Evolutionary conservation across 35 echinoderm and acorn worm species (phyloP), one percentile per base, ranked within the genome.

Genomic region (Ophioderma brevispina): DNA sequence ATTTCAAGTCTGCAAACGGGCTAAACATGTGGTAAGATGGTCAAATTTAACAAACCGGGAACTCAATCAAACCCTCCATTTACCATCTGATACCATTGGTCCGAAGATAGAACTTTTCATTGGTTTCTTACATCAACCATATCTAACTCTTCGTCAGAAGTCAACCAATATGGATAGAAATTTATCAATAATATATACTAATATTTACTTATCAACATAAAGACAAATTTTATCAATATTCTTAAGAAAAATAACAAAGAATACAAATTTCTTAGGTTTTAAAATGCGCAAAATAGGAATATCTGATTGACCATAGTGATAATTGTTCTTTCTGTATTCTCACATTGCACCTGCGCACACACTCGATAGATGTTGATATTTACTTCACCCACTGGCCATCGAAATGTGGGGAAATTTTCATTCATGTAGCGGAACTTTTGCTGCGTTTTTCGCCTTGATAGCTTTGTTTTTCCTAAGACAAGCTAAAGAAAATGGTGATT

Each of bases 361-460:
- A n/a, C n/a, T 70, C 59, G 23, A 70, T 70, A 70, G 59, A 70
- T 70, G 59, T 70, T 70, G 59, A 70, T 70, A 70, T 70, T 70
- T 70, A 70, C 59, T 70, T 70, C 59, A 70, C 59, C 59, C 59
- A 70, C 59, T 70, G 59, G 59, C 59, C 59, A 25, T 70, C 59
- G 59, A 30, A n/a, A n/a, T n/a, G n/a, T 15, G 59, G 10, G 59
- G 59, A 70, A 70, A 70, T 70, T 70, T 70, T 70, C 59, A 70
- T 25, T 25, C 10, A n/a, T 70, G 59, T 70, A 70, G 59, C n/a
- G 17, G 59, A 70, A 70, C 59, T 70, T 70, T 70, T 13, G 17
- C 23, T 70, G 59, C 59, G 4, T 2, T 70, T 70, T 70, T 15
- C 28, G n/a, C n/a, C n/a, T n/a, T 70, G 15, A 30, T 70, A 3